Percentiles rank a stretch among this genome's conserved stretches.
Evolutionary conservation across 2,888 invertebrate genomes (phyloP).

Genomic region (Eristalis intricaria): DNA sequence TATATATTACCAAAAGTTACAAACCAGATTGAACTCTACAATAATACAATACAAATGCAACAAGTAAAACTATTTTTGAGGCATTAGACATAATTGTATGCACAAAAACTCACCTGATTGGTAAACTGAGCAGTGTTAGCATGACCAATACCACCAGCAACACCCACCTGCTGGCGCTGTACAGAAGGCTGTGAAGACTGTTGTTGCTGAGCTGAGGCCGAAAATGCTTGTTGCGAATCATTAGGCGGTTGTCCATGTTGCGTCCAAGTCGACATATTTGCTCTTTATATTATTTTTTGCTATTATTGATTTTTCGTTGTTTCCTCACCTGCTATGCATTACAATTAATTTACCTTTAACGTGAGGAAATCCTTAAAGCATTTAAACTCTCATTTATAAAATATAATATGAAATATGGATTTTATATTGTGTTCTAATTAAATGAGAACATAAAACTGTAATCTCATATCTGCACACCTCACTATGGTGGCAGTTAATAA

Average conservation of each 20-base stretch:
- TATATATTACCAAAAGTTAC: neutral
- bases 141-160: conserved; percentile 32
- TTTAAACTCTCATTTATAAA: conserved; percentile 33
- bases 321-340: neutral
- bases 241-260: conserved; percentile 47
- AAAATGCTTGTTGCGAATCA: conserved; percentile 20
- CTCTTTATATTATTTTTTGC: conserved; percentile 34
- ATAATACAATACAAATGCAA: neutral
- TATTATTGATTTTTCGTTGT: conserved; percentile 57
- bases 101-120: conserved; percentile 50
- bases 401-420: conserved; percentile 14
- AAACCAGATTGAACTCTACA: neutral
- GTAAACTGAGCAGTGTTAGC: conserved; percentile 39
- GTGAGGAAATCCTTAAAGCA: conserved; percentile 40
- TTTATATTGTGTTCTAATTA: neutral
- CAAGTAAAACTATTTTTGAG: neutral
- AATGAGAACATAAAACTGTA: neutral
- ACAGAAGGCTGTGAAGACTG: conserved; percentile 21
- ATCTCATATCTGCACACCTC: neutral
- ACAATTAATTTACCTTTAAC: conserved; percentile 37
- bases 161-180: conserved; percentile 50
- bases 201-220: conserved; percentile 16
- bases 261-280: conserved; percentile 53
- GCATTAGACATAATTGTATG: neutral
- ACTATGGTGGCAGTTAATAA: conserved; percentile 7